Base-by-base conservation (phyloP, 2,113 vertebrate genomes). In the Meleagris gallopavo region DNA sequence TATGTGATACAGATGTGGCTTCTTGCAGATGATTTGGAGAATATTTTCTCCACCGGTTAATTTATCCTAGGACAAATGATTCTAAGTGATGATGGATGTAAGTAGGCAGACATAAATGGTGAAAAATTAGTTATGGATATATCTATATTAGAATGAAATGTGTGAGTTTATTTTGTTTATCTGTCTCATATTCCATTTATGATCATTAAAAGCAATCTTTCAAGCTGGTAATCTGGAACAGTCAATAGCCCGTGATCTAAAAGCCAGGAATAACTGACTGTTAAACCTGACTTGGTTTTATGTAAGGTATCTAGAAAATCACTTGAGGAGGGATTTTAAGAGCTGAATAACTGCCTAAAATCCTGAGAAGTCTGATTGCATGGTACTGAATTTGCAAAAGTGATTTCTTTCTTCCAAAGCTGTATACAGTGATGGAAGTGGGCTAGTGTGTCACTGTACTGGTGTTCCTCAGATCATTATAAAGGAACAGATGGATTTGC, bases 391-490 rank as follows among this genome's bases (percentile, higher is more conserved):
- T 50, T 66, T 76, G 6, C 6, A 25, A 11, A 72, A 85, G 7
- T 5, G 5, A 5, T 52, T 7, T 1, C 18, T 64, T 84, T 34
- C 57, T 78, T 72, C 57, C 38, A 34, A 62, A 30, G 10, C 25
- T 43, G 6, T 50, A 11, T 22, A 18, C 10, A 45, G 13, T n/a
- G n/a, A 27, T 30, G 60, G 46, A 93, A 93, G 70, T 4, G 58
- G 17, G 5, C 10, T 27, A 32, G 9, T 7, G 4, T 41, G 29
- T 16, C 71, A 9, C 21, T 43, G 13, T 36, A 9, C 0, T 0
- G 4, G 8, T 41, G 30, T n/a, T 84, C 73, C 73, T 71, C 41
- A 64, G 20, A 29, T 4, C 4, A 2, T 36, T 8, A 4, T 16
- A 40, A 45, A 32, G 67, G 38, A 84, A 21, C 2, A 38, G 40